Evolutionary conservation across 64 coral and sea anemone species (phyloP), one percentile per base, ranked within the genome.

Genomic region (Montipora sp.): DNA sequence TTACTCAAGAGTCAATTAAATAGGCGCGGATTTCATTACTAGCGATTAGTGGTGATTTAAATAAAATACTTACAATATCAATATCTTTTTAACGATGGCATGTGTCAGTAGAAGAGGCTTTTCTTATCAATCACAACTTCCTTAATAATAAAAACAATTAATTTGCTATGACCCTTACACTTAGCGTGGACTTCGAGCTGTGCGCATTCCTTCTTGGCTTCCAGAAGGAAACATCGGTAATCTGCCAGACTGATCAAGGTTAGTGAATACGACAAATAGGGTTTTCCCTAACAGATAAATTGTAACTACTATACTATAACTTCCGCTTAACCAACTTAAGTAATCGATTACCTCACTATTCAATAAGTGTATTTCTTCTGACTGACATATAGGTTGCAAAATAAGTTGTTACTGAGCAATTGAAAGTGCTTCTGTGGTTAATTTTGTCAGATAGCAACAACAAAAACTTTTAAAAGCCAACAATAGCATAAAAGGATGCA

Each of bases 91-190:
- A 46, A 72, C 82, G 71, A 50, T 85, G 65, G 46, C 8, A 18
- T 12, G 0, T 85, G 65, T 70, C 65, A 20, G 0, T n/a, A n/a
- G 18, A 23, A 48, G 82, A 67, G 16, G 82, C 19, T 58, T 50
- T 51, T 71, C 44, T 85, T 85, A 85, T 85, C 65, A 85, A 85
- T 71, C 82, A 85, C 18, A 27, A 63, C 14, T 23, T 51, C 48
- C 45, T 50, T 72, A 49, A 71, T 21, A 50, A 85, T 21, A 71
- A 71, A 48, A 47, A 20, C 44, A n/a, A 63, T 63, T 63, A 63
- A 63, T 71, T 78, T 18, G 3, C 16, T 78, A 2, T 4, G 10
- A 78, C 75, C 27, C 75, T 19, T 20, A 19, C 48, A 16, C 45
- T 3, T 49, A 16, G 15, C 45, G 14, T 16, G 44, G 45, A 15